Percentiles rank a stretch among this genome's conserved stretches.
Conservation (phyloP, 2,113 vertebrate genomes). For the Conger conger region DNA sequence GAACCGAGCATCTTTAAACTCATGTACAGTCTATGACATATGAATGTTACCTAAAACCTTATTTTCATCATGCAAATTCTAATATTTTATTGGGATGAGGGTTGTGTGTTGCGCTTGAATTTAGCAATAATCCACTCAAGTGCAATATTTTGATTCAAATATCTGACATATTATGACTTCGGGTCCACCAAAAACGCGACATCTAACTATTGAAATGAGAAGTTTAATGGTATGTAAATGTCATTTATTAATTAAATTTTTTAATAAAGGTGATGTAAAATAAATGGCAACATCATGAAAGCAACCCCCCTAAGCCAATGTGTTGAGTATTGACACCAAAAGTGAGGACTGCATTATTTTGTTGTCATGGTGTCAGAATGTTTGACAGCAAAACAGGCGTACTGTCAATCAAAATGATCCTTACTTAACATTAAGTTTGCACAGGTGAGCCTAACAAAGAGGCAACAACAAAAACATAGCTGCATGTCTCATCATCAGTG, state of each 20-base stretch:
- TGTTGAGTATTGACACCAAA: no score
- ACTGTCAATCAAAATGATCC: background rate
- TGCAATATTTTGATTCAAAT: background rate
- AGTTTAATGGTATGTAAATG: no score
- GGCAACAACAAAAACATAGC: no score
- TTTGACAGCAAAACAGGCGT: background rate
- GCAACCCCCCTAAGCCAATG: no score
- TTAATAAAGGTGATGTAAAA: no score
- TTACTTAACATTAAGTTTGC: background rate
- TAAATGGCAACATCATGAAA: no score
- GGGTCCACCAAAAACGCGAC: background rate
- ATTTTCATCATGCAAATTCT: conserved; percentile 7
- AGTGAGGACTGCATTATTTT: background rate
- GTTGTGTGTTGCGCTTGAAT: background rate
- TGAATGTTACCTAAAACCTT: conserved; percentile 41
- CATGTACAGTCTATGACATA: conserved; percentile 33
- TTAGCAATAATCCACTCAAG: conserved; percentile 28
- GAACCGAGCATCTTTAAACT: background rate
- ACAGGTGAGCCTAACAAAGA: background rate
- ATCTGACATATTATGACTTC: background rate
- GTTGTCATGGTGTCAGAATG: no score
- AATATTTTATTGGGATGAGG: background rate
- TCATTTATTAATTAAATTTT: no score
- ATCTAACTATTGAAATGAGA: background rate
- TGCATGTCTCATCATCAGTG: background rate